Conservation (phyloP, 2,888 invertebrate species). For the Argynnis bischoffii region DNA sequence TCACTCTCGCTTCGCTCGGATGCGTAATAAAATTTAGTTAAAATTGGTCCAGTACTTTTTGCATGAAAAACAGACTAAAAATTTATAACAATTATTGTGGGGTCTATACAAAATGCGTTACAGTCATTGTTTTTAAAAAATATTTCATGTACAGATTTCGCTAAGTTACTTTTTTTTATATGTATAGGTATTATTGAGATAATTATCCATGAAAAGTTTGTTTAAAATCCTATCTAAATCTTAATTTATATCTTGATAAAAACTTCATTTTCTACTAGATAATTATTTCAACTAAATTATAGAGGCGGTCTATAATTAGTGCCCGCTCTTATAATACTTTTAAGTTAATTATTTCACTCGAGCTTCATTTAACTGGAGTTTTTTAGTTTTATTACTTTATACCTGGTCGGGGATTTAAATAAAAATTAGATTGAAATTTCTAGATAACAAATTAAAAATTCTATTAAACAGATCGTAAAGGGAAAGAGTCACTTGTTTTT, state of each 20-base stretch:
- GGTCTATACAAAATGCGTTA: too few relatives aligned
- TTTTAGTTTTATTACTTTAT: constrained; percentile 22
- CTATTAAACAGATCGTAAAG: neutral
- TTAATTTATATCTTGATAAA: neutral
- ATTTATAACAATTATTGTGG: too few relatives aligned
- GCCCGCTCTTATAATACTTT: constrained; percentile 24
- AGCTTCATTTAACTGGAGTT: constrained; percentile 16
- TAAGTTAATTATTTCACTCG: constrained; percentile 31
- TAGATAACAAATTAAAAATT: constrained; percentile 6
- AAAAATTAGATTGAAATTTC: constrained; percentile 10
- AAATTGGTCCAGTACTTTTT: too few relatives aligned
- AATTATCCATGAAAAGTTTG: too few relatives aligned
- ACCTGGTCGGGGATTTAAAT: constrained; percentile 7
- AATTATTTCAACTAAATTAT: constrained; percentile 28
- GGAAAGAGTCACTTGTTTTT: neutral
- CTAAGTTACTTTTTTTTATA: too few relatives aligned
- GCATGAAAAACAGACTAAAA: too few relatives aligned
- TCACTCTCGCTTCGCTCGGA: too few relatives aligned
- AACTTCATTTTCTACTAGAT: constrained; percentile 13
- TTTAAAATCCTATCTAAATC: neutral
- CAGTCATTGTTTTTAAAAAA: too few relatives aligned
- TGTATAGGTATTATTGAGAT: too few relatives aligned
- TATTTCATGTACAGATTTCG: too few relatives aligned
- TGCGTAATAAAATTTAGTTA: too few relatives aligned
- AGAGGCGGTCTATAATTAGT: constrained; percentile 29